Conservation (phyloP, 2,888 invertebrate species). For the Plutella xylostella region DNA sequence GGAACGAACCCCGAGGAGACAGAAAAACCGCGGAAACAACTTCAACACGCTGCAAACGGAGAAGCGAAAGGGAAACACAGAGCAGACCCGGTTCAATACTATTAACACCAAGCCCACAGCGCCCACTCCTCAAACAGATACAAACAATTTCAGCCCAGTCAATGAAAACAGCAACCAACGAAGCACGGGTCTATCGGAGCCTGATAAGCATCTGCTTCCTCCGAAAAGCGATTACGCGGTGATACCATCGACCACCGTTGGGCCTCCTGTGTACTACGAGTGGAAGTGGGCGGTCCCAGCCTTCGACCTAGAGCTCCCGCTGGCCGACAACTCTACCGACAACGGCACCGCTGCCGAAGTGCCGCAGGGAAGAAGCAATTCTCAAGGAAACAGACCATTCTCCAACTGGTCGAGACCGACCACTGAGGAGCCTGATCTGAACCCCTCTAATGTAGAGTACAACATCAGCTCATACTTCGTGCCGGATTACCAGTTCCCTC, state of each 20-base stretch:
- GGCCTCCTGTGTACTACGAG: slow-evolving; percentile 73
- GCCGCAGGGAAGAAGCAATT: slow-evolving; percentile 25
- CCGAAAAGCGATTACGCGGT: slow-evolving; percentile 59
- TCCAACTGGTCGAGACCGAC: slow-evolving; percentile 41
- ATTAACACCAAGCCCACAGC: slow-evolving; percentile 37
- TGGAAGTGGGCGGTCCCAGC: slow-evolving; percentile 76
- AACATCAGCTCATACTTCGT: slow-evolving; percentile 71
- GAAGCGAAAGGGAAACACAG: slow-evolving; percentile 34
- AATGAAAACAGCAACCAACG: slow-evolving; percentile 8
- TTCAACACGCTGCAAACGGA: slow-evolving; percentile 34
- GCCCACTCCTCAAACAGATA: slow-evolving; percentile 13
- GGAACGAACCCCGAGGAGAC: slow-evolving; percentile 39
- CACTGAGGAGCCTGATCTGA: slow-evolving; percentile 27
- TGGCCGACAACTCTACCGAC: slow-evolving; percentile 42
- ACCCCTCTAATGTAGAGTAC: slow-evolving; percentile 54
- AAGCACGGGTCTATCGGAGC: slow-evolving; percentile 23
- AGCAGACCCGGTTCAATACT: slow-evolving; percentile 34
- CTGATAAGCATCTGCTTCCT: slow-evolving; percentile 55
- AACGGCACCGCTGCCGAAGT: slow-evolving; percentile 24
- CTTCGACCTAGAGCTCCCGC: slow-evolving; percentile 68
- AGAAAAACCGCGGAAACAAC: slow-evolving; percentile 36
- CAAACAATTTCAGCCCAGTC: neutral
- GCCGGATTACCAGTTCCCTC: slow-evolving; percentile 72
- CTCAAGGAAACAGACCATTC: slow-evolving; percentile 40
- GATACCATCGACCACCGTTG: slow-evolving; percentile 61